Percentiles rank a stretch among this genome's conserved stretches.
Conservation (phyloP, 2,888 invertebrate species). For the Clivina fossor region DNA sequence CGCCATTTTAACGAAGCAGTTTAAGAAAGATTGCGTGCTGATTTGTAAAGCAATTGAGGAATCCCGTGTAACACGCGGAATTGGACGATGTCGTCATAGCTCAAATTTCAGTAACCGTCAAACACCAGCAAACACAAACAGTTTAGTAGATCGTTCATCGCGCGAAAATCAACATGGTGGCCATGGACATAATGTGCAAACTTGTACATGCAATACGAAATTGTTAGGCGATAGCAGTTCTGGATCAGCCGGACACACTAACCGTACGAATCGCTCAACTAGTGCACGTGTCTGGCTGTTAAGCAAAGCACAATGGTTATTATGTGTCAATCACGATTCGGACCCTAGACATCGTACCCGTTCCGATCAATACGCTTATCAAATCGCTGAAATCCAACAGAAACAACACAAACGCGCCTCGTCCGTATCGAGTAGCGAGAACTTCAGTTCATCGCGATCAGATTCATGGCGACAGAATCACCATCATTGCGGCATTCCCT, state of each 20-base stretch:
- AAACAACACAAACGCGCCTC: conserved; percentile 77
- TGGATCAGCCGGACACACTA: conserved; percentile 45
- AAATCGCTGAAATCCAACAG: conserved; percentile 74
- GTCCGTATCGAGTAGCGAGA: conserved; percentile 85
- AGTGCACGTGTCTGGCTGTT: conserved; percentile 52
- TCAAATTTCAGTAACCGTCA: conserved; percentile 86
- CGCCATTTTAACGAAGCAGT: conserved; percentile 96
- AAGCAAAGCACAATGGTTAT: conserved; percentile 53
- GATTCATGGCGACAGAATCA: conserved; percentile 82
- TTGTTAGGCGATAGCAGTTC: conserved; percentile 58
- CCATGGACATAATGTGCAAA: conserved; percentile 56
- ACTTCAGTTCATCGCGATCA: conserved; percentile 84
- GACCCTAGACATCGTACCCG: conserved; percentile 26
- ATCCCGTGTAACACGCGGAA: conserved; percentile 84
- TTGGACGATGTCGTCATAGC: conserved; percentile 82
- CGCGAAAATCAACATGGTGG: conserved; percentile 66
- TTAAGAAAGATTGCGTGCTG: conserved; percentile 95
- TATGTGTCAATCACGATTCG: conserved; percentile 25
- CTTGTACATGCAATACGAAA: conserved; percentile 63
- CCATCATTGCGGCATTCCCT: conserved; percentile 74
- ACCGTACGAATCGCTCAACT: conserved; percentile 45
- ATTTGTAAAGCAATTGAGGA: conserved; percentile 96
- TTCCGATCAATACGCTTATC: conserved; percentile 71
- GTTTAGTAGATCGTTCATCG: conserved; percentile 76
- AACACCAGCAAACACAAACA: conserved; percentile 85